A percentile compares a stretch with the other conserved stretches of the same genome.
These are phyloP conservation scores for Vidua chalybeata DNA, from an alignment of 2,113 vertebrate species.

Conservation along the genomic window DNA sequence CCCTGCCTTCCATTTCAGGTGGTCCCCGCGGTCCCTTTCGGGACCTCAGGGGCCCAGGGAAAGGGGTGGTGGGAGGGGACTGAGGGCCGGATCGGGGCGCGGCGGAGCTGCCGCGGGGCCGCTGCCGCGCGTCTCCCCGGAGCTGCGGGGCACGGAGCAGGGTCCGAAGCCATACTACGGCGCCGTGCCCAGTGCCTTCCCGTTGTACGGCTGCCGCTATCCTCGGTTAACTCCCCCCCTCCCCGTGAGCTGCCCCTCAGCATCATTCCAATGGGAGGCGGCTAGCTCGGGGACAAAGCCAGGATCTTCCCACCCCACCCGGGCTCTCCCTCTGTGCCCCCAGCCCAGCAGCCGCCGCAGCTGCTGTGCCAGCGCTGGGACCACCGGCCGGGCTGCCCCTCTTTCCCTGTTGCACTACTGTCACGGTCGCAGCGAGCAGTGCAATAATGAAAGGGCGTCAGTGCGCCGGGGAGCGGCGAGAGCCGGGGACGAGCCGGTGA, in stretches of 20 bases:
- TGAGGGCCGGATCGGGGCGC: constrained; percentile 34
- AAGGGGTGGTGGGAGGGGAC: constrained; percentile 59
- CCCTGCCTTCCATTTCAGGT: constrained; percentile 69
- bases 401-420: constrained; percentile 97
- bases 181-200: neutral
- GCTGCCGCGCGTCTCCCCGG: neutral
- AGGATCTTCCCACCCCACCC: neutral
- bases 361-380: constrained; percentile 22
- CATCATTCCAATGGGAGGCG: neutral
- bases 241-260: neutral
- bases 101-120: neutral
- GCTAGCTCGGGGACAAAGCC: neutral
- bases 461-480: constrained; percentile 68
- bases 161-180: neutral
- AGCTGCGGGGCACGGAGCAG: neutral
- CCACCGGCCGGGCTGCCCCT: constrained; percentile 80
- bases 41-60: constrained; percentile 69
- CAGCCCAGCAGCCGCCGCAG: neutral
- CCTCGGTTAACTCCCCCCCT: neutral
- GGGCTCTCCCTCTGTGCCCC: neutral
- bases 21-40: constrained; percentile 65
- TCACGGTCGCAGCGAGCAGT: constrained; percentile 86
- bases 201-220: neutral
- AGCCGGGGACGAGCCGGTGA: neutral
- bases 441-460: constrained; percentile 97